A percentile compares a stretch with the other conserved stretches of the same genome.
These are phyloP conservation scores for Oncorhynchus clarkii DNA, from an alignment of 2,113 vertebrate genomes.

Conservation along the genomic window DNA sequence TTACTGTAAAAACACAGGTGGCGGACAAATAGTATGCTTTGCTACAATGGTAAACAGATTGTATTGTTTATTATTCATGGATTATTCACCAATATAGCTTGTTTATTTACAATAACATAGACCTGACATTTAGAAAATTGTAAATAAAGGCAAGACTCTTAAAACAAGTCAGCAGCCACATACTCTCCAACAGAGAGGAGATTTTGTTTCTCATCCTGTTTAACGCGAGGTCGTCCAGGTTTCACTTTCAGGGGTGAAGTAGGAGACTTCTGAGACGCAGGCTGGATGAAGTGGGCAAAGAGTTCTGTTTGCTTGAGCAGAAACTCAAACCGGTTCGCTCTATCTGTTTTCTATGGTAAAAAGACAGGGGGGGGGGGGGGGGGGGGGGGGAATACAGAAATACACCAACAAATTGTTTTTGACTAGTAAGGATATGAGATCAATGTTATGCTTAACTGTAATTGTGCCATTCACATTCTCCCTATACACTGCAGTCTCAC, in stretches of 20 bases:
- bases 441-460: too few relatives aligned
- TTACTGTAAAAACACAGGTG: slow-evolving; percentile 63
- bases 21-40: not conserved
- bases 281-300: slow-evolving; percentile 89
- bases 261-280: slow-evolving; percentile 85
- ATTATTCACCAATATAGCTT: not conserved
- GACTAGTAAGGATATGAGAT: not conserved
- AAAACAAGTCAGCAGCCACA: slow-evolving; percentile 46
- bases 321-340: slow-evolving; percentile 88
- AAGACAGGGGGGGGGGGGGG: not conserved
- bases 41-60: not conserved
- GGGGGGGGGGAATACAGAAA: not conserved
- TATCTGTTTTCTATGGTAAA: slow-evolving; percentile 80
- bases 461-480: too few relatives aligned
- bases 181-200: slow-evolving; percentile 86
- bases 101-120: not conserved
- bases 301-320: slow-evolving; percentile 89
- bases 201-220: slow-evolving; percentile 85
- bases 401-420: not conserved
- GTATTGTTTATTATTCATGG: not conserved
- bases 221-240: slow-evolving; percentile 77
- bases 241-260: slow-evolving; percentile 85
- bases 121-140: not conserved
- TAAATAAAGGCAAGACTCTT: not conserved
- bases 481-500: not conserved